These are phyloP conservation scores for Drosophila monieri DNA, from an alignment of 2,888 invertebrate species.

Conservation along the genomic window DNA sequence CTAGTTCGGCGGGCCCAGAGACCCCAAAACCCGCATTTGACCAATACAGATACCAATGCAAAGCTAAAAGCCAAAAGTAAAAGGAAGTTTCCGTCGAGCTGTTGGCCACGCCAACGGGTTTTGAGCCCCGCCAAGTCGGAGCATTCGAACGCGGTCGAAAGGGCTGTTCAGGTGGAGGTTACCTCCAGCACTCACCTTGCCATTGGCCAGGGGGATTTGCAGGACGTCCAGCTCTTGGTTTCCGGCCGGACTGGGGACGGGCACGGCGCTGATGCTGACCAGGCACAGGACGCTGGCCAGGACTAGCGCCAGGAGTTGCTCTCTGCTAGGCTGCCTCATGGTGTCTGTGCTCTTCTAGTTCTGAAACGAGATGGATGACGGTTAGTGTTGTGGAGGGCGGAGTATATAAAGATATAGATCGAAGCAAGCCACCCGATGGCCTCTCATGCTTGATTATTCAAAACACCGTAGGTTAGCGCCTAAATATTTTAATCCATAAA, in stretches of 20 bases:
- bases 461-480: neutral
- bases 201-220: slow-evolving; percentile 83
- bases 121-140: neutral
- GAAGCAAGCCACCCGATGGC: too few species aligned
- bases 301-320: slow-evolving; percentile 60
- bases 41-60: slow-evolving; percentile 7
- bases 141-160: neutral
- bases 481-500: neutral
- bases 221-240: slow-evolving; percentile 83
- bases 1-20: slow-evolving; percentile 61
- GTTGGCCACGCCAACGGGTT: slow-evolving; percentile 6
- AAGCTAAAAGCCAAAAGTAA: slow-evolving; percentile 52
- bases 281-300: slow-evolving; percentile 72
- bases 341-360: slow-evolving; percentile 21
- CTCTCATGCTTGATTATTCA: neutral
- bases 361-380: slow-evolving; percentile 3
- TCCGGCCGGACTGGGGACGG: slow-evolving; percentile 72
- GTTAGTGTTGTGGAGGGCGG: neutral
- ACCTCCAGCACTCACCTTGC: slow-evolving; percentile 81
- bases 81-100: slow-evolving; percentile 54
- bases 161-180: neutral
- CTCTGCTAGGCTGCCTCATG: slow-evolving; percentile 62
- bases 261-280: slow-evolving; percentile 77
- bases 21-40: slow-evolving; percentile 68
- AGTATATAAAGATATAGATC: too few species aligned